A percentile compares a stretch with the other conserved stretches of the same genome.
Evolutionary conservation across 1,140 invertebrate genomes (phyloP).

Genomic region (Stenopsyche tienmushanensis): DNA sequence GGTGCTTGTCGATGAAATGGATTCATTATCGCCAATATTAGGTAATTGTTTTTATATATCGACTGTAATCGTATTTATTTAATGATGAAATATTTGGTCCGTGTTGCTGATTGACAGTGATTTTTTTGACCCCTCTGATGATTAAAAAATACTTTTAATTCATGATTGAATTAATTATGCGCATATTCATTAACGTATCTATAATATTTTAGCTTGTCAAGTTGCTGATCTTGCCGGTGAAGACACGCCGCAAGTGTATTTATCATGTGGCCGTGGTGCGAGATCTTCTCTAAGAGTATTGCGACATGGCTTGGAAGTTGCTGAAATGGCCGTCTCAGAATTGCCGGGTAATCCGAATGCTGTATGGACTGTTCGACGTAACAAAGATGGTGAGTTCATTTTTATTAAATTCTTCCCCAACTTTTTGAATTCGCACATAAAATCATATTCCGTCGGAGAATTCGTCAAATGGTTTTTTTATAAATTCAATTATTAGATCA

Average conservation of each 20-base stretch:
- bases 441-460: no score
- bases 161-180: background rate
- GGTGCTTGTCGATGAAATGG: slow-evolving; percentile 96
- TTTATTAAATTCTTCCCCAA: no score
- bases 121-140: slow-evolving; percentile 35
- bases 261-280: slow-evolving; percentile 92
- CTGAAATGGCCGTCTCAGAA: slow-evolving; percentile 99
- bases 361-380: slow-evolving; percentile 98
- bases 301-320: slow-evolving; percentile 95
- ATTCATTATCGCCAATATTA: slow-evolving; percentile 96
- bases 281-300: slow-evolving; percentile 90
- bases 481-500: no score
- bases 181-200: no score
- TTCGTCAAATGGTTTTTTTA: no score
- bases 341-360: slow-evolving; percentile 98
- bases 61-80: background rate
- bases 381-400: slow-evolving; percentile 82
- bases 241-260: slow-evolving; percentile 97
- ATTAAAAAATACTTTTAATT: slow-evolving; percentile 4
- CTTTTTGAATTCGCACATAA: no score
- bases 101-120: slow-evolving; percentile 39
- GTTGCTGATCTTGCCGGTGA: slow-evolving; percentile 90
- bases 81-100: slow-evolving; percentile 40
- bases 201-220: slow-evolving; percentile 54
- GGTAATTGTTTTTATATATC: slow-evolving; percentile 54